Evolutionary conservation across 2,797 vertebrate species (phyloP).

Genomic region (Onychomys leucogaster): DNA sequence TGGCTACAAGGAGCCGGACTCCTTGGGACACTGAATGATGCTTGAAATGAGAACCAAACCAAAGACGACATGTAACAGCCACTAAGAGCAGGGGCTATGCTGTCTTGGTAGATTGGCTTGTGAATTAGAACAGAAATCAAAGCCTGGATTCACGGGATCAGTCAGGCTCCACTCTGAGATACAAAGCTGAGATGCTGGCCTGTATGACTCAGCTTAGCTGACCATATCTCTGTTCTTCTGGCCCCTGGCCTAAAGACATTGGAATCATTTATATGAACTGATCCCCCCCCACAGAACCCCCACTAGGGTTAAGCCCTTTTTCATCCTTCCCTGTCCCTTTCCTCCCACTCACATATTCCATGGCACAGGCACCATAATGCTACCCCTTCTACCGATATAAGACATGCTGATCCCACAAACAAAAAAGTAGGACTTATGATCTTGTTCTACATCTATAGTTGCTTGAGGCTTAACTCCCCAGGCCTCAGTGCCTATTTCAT

Average conservation of each 20-base stretch:
- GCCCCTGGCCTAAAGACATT: neutral
- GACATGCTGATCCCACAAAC: neutral
- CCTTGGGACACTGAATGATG: neutral
- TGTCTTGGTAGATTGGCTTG: neutral
- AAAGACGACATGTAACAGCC: neutral
- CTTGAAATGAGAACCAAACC: neutral
- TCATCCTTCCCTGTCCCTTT: neutral
- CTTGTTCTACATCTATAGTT: neutral
- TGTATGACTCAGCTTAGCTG: neutral
- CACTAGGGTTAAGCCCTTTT: neutral
- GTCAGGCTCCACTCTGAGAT: neutral
- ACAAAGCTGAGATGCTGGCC: neutral
- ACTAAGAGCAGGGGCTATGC: neutral
- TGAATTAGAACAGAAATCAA: neutral
- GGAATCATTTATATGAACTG: neutral
- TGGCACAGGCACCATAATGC: neutral
- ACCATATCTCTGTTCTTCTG: neutral
- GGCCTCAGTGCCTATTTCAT: neutral
- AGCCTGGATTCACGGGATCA: neutral
- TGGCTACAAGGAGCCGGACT: neutral
- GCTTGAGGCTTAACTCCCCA: neutral
- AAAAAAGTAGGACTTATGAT: neutral
- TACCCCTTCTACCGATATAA: neutral
- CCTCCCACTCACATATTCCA: neutral
- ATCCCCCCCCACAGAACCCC: neutral